Evolutionary conservation across 2,797 vertebrate genomes (phyloP).

Genomic region (Danio choprae): DNA sequence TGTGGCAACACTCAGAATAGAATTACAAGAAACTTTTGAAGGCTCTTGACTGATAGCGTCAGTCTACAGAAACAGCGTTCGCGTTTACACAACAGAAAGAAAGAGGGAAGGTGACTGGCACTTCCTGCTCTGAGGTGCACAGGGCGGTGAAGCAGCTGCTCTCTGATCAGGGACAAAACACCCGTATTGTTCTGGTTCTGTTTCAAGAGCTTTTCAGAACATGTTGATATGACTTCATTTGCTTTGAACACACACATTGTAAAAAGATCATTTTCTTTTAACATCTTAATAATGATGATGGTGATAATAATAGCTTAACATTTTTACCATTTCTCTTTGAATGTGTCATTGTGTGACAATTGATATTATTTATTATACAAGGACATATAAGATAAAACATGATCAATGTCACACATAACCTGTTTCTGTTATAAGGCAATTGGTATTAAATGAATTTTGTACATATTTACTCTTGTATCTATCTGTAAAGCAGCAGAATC

Average conservation of each 20-base stretch:
- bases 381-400: not conserved
- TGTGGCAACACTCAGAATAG: not conserved
- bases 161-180: conserved; percentile 17
- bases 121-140: conserved; percentile 17
- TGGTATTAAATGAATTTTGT: not conserved
- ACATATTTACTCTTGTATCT: not conserved
- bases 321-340: not conserved
- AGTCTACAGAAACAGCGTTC: not conserved
- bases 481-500: not conserved
- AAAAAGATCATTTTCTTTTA: not conserved
- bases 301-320: not conserved
- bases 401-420: not conserved
- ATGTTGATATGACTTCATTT: not conserved
- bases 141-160: not conserved
- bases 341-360: not conserved
- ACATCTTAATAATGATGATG: not conserved
- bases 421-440: not conserved
- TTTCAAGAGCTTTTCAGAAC: not conserved
- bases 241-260: not conserved
- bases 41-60: not conserved
- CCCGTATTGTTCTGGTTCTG: conserved; percentile 9
- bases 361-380: not conserved
- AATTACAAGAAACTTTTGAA: not conserved
- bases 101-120: not conserved
- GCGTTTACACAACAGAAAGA: conserved; percentile 24